phyloP scores from a whole-genome alignment of 2,797 vertebrate genomes.

The Bradypodion pumilum region DNA sequence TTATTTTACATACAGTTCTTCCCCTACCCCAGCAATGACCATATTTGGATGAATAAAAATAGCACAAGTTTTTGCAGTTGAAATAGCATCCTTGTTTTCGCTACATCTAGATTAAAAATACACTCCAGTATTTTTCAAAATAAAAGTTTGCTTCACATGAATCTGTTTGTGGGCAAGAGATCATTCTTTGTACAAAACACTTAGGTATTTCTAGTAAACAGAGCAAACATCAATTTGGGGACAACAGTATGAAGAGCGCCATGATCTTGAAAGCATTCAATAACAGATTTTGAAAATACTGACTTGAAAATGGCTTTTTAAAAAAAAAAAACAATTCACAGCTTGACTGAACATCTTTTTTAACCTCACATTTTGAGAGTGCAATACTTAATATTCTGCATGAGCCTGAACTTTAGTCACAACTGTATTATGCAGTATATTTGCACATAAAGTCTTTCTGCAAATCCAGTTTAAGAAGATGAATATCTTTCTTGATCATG shows the following conservation, averaged over 20 bases:
- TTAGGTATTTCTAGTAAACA: neutral
- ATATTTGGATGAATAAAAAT: neutral
- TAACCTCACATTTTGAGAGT: neutral
- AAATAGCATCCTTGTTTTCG: neutral
- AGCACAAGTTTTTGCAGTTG: neutral
- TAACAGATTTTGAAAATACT: rapidly evolving
- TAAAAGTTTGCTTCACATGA: neutral
- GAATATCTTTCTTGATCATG: slow-evolving; percentile 38
- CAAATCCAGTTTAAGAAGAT: slow-evolving; percentile 37
- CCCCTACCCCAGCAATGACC: neutral
- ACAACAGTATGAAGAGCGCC: neutral
- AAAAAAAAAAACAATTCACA: slow-evolving; percentile 16
- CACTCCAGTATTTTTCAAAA: neutral
- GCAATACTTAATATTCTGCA: slow-evolving; percentile 22
- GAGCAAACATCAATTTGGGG: neutral
- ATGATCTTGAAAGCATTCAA: neutral
- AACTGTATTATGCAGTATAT: neutral
- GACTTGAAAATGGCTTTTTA: neutral
- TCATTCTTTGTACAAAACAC: neutral
- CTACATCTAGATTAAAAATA: slow-evolving; percentile 6
- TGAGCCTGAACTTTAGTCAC: neutral
- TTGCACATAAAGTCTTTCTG: slow-evolving; percentile 32
- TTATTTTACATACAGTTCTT: neutral
- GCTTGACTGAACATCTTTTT: neutral
- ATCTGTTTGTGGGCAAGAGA: neutral